Evolutionary conservation across 2,113 vertebrate genomes (phyloP).

Genomic region (Nerophis ophidion): DNA sequence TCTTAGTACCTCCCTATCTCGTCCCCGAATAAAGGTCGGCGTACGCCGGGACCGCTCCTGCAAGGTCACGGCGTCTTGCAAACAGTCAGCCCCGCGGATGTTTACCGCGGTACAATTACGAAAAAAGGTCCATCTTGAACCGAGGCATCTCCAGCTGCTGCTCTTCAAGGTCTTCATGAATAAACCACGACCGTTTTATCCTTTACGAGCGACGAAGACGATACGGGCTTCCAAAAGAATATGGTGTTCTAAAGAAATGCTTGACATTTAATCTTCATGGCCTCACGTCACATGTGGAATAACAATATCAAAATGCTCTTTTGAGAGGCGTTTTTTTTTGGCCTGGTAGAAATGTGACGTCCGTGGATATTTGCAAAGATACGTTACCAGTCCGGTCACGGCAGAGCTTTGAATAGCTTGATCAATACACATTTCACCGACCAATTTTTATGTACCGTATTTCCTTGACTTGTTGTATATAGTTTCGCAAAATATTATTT

Average conservation of each 20-base stretch:
- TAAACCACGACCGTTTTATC: neutral
- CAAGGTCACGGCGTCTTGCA: conserved; percentile 60
- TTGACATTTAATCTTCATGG: neutral
- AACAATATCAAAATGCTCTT: neutral
- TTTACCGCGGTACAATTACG: conserved; percentile 15
- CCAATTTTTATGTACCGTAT: neutral
- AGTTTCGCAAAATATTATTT: too few species aligned
- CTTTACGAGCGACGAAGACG: neutral
- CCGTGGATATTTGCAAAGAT: conserved; percentile 1
- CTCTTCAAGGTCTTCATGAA: neutral
- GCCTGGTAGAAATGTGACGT: too few species aligned
- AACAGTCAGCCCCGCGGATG: conserved; percentile 16
- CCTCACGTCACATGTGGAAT: neutral
- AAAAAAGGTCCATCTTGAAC: neutral
- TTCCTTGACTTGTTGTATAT: too few species aligned
- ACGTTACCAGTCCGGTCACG: conserved; percentile 59
- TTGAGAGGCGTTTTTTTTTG: too few species aligned
- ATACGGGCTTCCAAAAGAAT: neutral
- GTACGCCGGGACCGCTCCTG: conserved; percentile 20
- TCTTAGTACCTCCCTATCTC: conserved; percentile 49
- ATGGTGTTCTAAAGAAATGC: neutral
- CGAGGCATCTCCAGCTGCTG: neutral
- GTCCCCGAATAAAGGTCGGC: conserved; percentile 43
- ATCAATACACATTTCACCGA: conserved; percentile 59
- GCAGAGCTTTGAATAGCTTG: neutral